A percentile compares a stretch with the other conserved stretches of the same genome.
phyloP scores from a whole-genome alignment of 2,113 vertebrate species.

The Cyprinodon brontotheroides region DNA sequence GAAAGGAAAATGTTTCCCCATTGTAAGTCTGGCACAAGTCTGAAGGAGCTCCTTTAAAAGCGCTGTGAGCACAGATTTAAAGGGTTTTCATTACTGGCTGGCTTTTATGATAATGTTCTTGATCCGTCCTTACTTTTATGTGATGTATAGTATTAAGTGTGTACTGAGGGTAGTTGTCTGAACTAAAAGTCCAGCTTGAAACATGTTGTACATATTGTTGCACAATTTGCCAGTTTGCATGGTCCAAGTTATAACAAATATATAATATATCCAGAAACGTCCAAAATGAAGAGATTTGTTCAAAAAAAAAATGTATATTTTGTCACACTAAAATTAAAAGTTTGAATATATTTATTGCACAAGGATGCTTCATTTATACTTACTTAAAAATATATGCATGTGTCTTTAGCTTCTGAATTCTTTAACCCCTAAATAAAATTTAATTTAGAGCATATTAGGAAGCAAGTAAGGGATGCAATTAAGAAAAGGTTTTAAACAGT shows the following conservation, averaged over 20 bases:
- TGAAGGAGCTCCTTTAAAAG: constrained; percentile 18
- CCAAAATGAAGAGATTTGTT: not conserved
- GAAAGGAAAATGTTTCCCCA: constrained; percentile 44
- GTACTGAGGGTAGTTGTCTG: constrained; percentile 6
- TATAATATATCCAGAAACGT: not conserved
- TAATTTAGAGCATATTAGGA: no score
- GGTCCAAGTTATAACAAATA: not conserved
- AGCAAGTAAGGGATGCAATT: no score
- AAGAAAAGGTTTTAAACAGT: no score
- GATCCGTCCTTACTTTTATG: constrained; percentile 11
- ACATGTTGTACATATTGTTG: not conserved
- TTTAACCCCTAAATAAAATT: no score
- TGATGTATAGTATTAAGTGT: constrained; percentile 19
- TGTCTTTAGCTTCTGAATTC: no score
- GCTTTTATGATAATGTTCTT: constrained; percentile 8
- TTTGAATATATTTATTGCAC: no score
- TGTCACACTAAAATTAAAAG: no score
- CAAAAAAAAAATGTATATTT: no score
- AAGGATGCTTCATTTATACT: no score
- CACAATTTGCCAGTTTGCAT: not conserved
- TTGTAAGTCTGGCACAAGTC: constrained; percentile 17
- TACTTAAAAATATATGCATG: no score
- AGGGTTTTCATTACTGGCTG: constrained; percentile 3
- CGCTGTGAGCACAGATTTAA: constrained; percentile 17
- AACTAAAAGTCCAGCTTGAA: not conserved